Percentiles rank a stretch among this genome's conserved stretches.
Evolutionary conservation across 2,888 invertebrate species (phyloP).

Genomic region (Drosophila mayaguana): DNA sequence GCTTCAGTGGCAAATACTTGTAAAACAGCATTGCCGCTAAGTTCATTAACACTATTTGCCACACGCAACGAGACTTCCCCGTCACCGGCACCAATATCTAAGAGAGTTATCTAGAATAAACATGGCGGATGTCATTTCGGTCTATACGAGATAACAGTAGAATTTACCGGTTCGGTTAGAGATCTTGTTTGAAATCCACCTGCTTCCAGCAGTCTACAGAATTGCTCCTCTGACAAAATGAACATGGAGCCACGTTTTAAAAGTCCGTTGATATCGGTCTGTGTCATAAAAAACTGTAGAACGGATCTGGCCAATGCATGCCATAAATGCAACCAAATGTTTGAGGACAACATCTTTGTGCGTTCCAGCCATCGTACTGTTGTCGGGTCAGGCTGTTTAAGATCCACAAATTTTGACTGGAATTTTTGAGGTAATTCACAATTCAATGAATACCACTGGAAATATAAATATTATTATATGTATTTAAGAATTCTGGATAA

Average conservation of each 20-base stretch:
- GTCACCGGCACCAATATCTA: constrained; percentile 98
- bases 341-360: constrained; percentile 83
- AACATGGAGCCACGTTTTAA: constrained; percentile 98
- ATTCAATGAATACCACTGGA: constrained; percentile 83
- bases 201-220: constrained; percentile 85
- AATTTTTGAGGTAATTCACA: constrained; percentile 78
- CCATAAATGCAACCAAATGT: constrained; percentile 94
- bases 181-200: constrained; percentile 78
- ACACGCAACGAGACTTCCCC: constrained; percentile 95
- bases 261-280: constrained; percentile 97
- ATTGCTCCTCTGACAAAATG: constrained; percentile 94
- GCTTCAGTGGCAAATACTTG: constrained; percentile 95
- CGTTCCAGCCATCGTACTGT: constrained; percentile 83
- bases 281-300: constrained; percentile 95
- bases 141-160: neutral
- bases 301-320: constrained; percentile 94
- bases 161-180: constrained; percentile 62
- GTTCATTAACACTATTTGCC: constrained; percentile 86
- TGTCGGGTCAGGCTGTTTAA: constrained; percentile 82
- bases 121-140: neutral
- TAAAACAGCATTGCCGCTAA: constrained; percentile 86
- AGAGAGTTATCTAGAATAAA: constrained; percentile 85
- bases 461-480: neutral
- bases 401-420: constrained; percentile 82
- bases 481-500: neutral